Percentiles rank a stretch among this genome's conserved stretches.
These are phyloP conservation scores for Parazoanthus atlanticus DNA, from an alignment of 92 coral and sea anemone genomes.

Conservation along the genomic window DNA sequence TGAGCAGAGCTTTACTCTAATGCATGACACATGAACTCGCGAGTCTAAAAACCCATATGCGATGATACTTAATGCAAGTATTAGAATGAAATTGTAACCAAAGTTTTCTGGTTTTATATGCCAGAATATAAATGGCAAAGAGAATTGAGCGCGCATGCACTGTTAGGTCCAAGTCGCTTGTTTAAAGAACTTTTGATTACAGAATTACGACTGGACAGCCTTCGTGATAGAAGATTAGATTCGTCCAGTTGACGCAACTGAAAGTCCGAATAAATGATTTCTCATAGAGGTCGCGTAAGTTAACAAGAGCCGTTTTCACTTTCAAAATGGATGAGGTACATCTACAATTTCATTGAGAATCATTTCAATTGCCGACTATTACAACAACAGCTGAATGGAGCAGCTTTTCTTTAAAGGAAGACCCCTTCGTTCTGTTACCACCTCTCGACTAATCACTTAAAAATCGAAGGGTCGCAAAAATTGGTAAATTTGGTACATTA, in stretches of 20 bases:
- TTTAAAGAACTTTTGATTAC: not conserved
- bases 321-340: no score
- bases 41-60: conserved; percentile 18
- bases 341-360: no score
- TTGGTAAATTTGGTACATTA: not conserved
- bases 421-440: no score
- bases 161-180: not conserved
- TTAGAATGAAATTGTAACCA: not conserved
- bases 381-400: no score
- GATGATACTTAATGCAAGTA: conserved; percentile 34
- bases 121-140: conserved; percentile 7
- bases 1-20: not conserved
- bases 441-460: not conserved
- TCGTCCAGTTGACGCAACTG: no score
- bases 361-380: no score
- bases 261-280: no score
- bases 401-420: no score
- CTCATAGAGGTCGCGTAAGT: no score
- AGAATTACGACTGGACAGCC: not conserved
- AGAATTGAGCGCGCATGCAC: conserved; percentile 6
- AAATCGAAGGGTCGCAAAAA: not conserved
- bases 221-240: conserved; percentile 2
- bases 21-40: not conserved
- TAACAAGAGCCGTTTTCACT: no score
- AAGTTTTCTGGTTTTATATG: not conserved